Percentiles rank a stretch among this genome's conserved stretches.
Evolutionary conservation across 2,113 vertebrate species (phyloP).

Genomic region (Elaphurus davidianus): DNA sequence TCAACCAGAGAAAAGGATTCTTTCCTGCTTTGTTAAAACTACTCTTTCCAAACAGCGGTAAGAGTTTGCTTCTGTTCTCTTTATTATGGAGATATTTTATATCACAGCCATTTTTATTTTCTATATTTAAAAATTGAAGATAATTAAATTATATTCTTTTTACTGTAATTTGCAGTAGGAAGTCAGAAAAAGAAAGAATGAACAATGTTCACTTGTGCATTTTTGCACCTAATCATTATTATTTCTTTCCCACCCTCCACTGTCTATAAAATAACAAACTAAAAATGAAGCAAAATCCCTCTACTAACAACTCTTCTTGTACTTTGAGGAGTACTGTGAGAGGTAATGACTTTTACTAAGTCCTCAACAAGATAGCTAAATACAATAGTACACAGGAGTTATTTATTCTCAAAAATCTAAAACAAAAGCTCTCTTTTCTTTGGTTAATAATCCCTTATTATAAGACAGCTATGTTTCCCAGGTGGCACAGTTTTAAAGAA

Average conservation of each 20-base stretch:
- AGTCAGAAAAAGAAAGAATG: slow-evolving; percentile 70
- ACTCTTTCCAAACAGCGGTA: slow-evolving; percentile 83
- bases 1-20: slow-evolving; percentile 85
- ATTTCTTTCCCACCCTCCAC: neutral
- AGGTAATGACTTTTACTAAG: neutral
- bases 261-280: neutral
- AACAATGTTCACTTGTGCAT: slow-evolving; percentile 72
- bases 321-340: neutral
- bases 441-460: neutral
- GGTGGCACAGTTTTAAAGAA: neutral
- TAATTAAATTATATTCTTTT: slow-evolving; percentile 78
- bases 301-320: neutral
- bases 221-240: slow-evolving; percentile 9
- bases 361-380: neutral
- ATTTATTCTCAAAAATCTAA: neutral
- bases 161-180: slow-evolving; percentile 70
- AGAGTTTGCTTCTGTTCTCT: slow-evolving; percentile 80
- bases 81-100: slow-evolving; percentile 74
- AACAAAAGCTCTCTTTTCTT: neutral
- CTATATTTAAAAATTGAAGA: slow-evolving; percentile 41
- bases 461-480: neutral
- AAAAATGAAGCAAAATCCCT: neutral
- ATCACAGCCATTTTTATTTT: slow-evolving; percentile 13
- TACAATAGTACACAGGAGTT: neutral
- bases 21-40: slow-evolving; percentile 87